phyloP scores from a whole-genome alignment of 2,797 vertebrate species.

The Bradypodion ventrale region DNA sequence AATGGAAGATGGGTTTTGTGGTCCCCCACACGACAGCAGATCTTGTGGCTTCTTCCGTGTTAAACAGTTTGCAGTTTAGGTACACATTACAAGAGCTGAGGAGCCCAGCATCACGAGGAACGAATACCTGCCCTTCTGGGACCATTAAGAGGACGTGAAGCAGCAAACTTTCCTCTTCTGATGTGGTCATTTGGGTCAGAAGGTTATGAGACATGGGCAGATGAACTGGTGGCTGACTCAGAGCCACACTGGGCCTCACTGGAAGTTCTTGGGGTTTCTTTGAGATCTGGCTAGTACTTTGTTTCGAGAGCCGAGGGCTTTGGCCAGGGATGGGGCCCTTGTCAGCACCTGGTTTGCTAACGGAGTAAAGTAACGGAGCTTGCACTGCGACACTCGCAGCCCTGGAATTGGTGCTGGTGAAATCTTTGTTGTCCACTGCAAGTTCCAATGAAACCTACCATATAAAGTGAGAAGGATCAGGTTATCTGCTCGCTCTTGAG shows the following conservation, averaged over 20 bases:
- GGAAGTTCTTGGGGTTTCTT: conserved; percentile 20
- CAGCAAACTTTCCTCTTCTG: conserved; percentile 73
- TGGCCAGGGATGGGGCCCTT: neutral
- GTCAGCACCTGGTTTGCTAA: conserved; percentile 45
- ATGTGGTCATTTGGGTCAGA: neutral
- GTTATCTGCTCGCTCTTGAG: accelerated
- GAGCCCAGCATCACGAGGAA: conserved; percentile 55
- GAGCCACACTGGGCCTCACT: neutral
- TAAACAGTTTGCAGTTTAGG: conserved; percentile 91
- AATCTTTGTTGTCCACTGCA: conserved; percentile 71
- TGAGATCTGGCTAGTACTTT: neutral
- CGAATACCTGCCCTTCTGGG: conserved; percentile 87
- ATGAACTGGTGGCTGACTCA: neutral
- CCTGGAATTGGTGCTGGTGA: conserved; percentile 55
- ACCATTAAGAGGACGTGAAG: conserved; percentile 91
- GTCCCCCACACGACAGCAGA: conserved; percentile 88
- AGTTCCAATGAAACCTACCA: conserved; percentile 87
- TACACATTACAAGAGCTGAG: conserved; percentile 82
- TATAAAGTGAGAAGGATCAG: conserved; percentile 26
- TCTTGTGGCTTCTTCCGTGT: conserved; percentile 82
- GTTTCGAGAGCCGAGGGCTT: neutral
- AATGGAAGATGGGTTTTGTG: conserved; percentile 84
- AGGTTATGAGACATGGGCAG: neutral
- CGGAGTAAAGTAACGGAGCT: conserved; percentile 15
- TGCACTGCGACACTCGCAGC: neutral